These are phyloP conservation scores for Steatocranus sp. DNA, from an alignment of 2,797 vertebrate species.

Conservation along the genomic window DNA sequence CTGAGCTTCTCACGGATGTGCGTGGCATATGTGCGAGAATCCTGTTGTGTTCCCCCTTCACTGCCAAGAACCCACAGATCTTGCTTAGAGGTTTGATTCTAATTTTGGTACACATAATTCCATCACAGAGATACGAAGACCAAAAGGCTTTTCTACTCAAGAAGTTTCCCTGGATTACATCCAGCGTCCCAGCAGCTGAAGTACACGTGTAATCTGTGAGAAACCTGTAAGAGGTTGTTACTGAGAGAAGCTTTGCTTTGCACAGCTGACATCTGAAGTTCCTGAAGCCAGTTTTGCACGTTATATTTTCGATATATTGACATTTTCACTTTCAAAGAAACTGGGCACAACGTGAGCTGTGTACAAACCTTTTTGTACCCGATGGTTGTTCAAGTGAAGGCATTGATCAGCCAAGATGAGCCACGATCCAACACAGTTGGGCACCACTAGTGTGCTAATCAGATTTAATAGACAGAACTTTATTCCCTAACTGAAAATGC, in stretches of 20 bases:
- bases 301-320: background rate
- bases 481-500: background rate
- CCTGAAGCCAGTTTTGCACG: background rate
- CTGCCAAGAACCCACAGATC: slow-evolving; percentile 65
- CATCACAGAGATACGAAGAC: slow-evolving; percentile 33
- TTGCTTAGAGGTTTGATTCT: slow-evolving; percentile 51
- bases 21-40: slow-evolving; percentile 61
- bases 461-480: background rate
- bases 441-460: background rate
- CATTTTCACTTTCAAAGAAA: background rate
- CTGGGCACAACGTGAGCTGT: background rate
- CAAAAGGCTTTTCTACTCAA: slow-evolving; percentile 4
- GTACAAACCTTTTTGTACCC: background rate
- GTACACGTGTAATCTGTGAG: slow-evolving; percentile 32
- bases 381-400: background rate
- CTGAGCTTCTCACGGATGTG: slow-evolving; percentile 56
- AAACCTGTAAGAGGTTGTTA: background rate
- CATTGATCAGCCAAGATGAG: background rate
- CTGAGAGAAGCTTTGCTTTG: background rate
- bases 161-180: slow-evolving; percentile 48
- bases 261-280: background rate
- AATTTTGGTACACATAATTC: slow-evolving; percentile 56
- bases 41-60: slow-evolving; percentile 47
- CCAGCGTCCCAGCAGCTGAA: slow-evolving; percentile 11
- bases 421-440: background rate